A percentile compares a stretch with the other conserved stretches of the same genome.
Conservation (phyloP, 2,113 vertebrate genomes). For the Equus przewalskii region DNA sequence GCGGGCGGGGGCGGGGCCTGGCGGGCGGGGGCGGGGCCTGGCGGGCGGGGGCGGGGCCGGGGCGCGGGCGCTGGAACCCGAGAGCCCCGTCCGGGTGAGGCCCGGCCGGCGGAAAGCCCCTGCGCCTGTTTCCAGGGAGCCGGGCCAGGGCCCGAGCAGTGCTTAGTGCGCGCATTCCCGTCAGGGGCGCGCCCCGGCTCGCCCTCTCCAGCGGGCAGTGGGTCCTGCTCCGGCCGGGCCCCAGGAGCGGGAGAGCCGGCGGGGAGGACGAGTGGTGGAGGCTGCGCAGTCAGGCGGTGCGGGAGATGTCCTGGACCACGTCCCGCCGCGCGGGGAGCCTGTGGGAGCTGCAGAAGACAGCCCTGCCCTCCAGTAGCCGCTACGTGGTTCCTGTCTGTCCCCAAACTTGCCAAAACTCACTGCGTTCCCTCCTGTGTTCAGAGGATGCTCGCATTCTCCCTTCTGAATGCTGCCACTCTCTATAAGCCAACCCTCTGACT, state of each 20-base stretch:
- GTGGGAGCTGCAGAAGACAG: background rate
- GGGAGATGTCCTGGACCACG: background rate
- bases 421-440: background rate
- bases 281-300: background rate
- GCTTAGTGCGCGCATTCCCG: slow-evolving; percentile 74
- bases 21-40: background rate
- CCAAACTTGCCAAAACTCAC: slow-evolving; percentile 20
- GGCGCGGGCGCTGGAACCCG: background rate
- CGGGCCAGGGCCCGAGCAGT: slow-evolving; percentile 59
- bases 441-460: background rate
- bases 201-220: background rate
- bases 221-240: background rate
- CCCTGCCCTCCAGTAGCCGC: background rate
- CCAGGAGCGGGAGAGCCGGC: no score
- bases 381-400: background rate
- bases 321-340: background rate
- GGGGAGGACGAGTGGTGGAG: background rate
- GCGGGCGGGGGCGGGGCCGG: background rate
- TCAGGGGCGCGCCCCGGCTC: slow-evolving; percentile 68
- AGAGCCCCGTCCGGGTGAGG: slow-evolving; percentile 62
- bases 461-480: background rate
- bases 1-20: background rate
- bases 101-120: slow-evolving; percentile 81
- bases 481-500: background rate
- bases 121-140: slow-evolving; percentile 76